Evolutionary conservation across 1,140 invertebrate species (phyloP).

Genomic region (Probaryconus sp.): DNA sequence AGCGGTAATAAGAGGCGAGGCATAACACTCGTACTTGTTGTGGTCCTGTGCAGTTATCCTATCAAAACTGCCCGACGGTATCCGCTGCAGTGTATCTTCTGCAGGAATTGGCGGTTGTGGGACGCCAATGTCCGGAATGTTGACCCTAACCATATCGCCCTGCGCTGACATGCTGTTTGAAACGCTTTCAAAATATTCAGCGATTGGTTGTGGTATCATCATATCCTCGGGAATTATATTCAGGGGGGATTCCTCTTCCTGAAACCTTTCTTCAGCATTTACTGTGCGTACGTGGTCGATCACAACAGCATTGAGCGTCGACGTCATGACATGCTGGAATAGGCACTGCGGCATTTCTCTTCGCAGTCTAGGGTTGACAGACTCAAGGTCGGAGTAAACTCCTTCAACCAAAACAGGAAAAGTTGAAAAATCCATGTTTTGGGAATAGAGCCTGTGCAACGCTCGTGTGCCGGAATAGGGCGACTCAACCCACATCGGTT

Average conservation of each 20-base stretch:
- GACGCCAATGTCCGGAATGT: neutral
- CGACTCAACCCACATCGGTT: neutral
- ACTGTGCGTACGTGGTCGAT: neutral
- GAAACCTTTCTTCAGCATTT: neutral
- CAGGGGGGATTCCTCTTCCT: neutral
- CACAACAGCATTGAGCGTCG: neutral
- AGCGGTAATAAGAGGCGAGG: too few relatives aligned
- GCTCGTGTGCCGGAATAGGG: neutral
- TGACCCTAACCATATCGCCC: neutral
- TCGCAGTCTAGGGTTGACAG: neutral
- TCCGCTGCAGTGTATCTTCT: too few relatives aligned
- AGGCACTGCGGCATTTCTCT: conserved; percentile 8
- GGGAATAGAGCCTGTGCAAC: neutral
- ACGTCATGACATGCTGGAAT: neutral
- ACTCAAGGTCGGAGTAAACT: neutral
- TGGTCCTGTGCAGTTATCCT: too few relatives aligned
- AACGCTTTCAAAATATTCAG: neutral
- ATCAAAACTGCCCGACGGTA: too few relatives aligned
- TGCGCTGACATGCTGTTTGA: neutral
- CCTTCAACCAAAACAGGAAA: conserved; percentile 4
- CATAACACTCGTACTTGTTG: too few relatives aligned
- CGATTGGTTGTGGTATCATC: neutral
- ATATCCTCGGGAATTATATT: conserved; percentile 2
- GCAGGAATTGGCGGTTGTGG: neutral
- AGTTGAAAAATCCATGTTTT: conserved; percentile 11